Evolutionary conservation across 2,888 invertebrate species (phyloP), one percentile per base, ranked within the genome.

Genomic region (Phytoseiulus persimilis): DNA sequence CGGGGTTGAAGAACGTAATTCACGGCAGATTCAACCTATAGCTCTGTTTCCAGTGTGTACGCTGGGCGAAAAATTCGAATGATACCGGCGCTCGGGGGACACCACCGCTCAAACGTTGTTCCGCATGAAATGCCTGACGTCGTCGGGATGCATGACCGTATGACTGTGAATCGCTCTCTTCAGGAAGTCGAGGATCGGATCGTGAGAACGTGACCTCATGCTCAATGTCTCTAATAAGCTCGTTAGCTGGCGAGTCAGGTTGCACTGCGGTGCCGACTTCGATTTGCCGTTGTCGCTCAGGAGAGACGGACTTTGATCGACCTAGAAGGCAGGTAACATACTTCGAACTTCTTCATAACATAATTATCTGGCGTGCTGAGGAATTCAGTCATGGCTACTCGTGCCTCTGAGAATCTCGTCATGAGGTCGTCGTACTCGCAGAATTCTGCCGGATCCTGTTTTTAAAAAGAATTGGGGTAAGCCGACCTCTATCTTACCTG

Each of bases 101-200:
- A n/a, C n/a, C n/a, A n/a, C n/a, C n/a, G n/a, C n/a, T n/a, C n/a
- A 65, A 65, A 65, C 28, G 28, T 14, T 65, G 5, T 65, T 65
- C 65, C 65, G 65, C 87, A 87, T 87, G 87, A 87, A 87, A n/a
- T 33, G 32, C 9, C 39, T 87, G 18, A 87, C 87, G 23, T 87
- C 87, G 18, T 87, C 87, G 6, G 87, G 87, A 87, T 87, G 87
- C 87, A 87, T 87, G 6, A 87, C 45, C n/a, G 87, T 45, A 45
- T 87, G 87, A 45, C 87, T 87, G 18, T 33, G 87, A n/a, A 87
- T 87, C 87, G 87, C 87, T 87, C 87, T 31, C 18, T 87, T 87
- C 33, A 87, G 45, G 31, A 87, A 87, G 33, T 87, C 87, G n/a
- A 87, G 45, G 28, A 87, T 45, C 9, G 87, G 87, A 32, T 87